Evolutionary conservation across 2,797 vertebrate species (phyloP), one percentile per base, ranked within the genome.

Genomic region (Molothrus aeneus): DNA sequence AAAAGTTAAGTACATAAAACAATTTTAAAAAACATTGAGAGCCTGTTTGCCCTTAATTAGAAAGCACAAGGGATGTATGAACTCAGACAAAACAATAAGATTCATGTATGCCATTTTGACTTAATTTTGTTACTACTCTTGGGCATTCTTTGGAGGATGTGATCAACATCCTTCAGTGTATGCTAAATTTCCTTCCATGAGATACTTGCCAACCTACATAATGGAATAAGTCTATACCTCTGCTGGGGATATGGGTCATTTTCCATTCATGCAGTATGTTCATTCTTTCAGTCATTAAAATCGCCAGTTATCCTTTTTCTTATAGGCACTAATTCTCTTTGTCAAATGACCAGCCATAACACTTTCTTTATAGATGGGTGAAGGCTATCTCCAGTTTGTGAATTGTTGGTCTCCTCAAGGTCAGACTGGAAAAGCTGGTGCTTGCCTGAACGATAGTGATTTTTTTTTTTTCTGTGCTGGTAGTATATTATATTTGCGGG

Each of bases 1-100:
- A 95, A 93, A 88, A 90, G 59, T 93, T 91, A 92, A 95, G 83
- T 92, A 84, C 70, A 86, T 93, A 90, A 93, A 97, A 66, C 88
- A 92, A 75, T 50, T 95, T 93, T 86, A 25, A 50, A 87, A 90
- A 95, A 75, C 56, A 79, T 4, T n/a, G 68, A 83, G 45, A 89
- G 60, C 14, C 45, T 93, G 17, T 91, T 94, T 95, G 70, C 56
- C 73, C 63, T 96, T 95, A 94, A 88, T 95, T 91, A 90, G 63
- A 86, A 95, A 79, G 88, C 50, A 72, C 63, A 86, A 65, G 72
- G 88, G 70, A 72, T 93, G n/a, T 66, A 63, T 59, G 77, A 80
- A 79, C 43, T 78, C 74, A 84, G 70, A 75, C 38, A 86, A 90
- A 94, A 83, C 47, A 81, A 2, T 84, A 81, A 81, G 83, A 90